Conservation (phyloP, 2,888 invertebrate genomes). For the Rhamnusium bicolor region DNA sequence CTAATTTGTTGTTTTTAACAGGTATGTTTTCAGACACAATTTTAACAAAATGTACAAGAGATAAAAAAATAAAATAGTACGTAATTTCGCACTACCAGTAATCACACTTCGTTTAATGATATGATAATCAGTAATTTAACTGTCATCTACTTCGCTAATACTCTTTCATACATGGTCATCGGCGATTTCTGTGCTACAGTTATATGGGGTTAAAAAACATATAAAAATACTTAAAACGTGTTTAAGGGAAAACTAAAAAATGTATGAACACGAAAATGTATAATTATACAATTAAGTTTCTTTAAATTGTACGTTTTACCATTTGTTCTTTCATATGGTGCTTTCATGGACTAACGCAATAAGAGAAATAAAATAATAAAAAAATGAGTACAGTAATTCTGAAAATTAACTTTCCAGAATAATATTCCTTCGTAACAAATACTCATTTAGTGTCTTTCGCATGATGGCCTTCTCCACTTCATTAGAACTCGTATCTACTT, state of each 20-base stretch:
- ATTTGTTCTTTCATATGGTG: too few species aligned
- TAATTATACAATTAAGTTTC: neutral
- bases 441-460: neutral
- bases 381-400: too few species aligned
- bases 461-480: neutral
- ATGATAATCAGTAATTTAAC: neutral
- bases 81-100: neutral
- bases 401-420: too few species aligned
- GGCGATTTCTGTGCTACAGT: neutral
- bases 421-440: too few species aligned
- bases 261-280: neutral
- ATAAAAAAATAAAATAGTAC: too few species aligned
- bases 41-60: constrained; percentile 2
- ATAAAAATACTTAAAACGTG: neutral
- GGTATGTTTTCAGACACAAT: constrained; percentile 10
- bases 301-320: neutral
- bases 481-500: too few species aligned
- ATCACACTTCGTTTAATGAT: neutral
- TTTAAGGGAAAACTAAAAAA: neutral
- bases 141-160: too few species aligned
- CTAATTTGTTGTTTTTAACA: constrained; percentile 28
- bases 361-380: neutral
- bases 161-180: neutral
- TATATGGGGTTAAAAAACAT: neutral
- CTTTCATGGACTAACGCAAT: neutral